Evolutionary conservation across 2,113 vertebrate species (phyloP), one percentile per base, ranked within the genome.

Genomic region (Anolis carolinensis): DNA sequence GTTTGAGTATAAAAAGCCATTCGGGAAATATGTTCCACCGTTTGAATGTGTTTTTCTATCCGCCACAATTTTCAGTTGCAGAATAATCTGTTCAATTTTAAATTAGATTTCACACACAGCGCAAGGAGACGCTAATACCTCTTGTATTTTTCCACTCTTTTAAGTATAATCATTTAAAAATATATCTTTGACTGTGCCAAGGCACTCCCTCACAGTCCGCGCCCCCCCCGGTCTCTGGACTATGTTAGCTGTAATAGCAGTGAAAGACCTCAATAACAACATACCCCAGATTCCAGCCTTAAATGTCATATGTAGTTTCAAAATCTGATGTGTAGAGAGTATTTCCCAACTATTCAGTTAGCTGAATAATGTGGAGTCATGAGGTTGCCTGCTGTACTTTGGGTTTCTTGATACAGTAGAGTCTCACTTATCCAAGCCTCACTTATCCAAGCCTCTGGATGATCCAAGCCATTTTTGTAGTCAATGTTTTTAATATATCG

Each of bases 311-410:
- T 0, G 0, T 5, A 11, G 1, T 27, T 34, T 2, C 25, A 63
- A 62, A 25, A 34, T 62, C 55, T 13, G 30, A 63, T 23, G 36
- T 0, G 68, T 36, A 2, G 21, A 86, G 83, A 84, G n/a, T 48
- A 2, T 74, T 87, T 55, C 39, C 13, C 72, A n/a, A 62, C 44
- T 67, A 68, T 16, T 39, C 44, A 76, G 63, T 27, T 4, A 27
- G 4, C 52, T 48, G 75, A 52, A 16, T 65, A 32, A 34, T 14
- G 18, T 1, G 44, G 44, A 7, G 48, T 62, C 30, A 36, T 48
- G 20, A 2, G 1, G 0, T 68, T 0, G 44, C 4, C 0, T 0
- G 5, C 44, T 72, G 6, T 1, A 0, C 30, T 68, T 52, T 67
- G 0, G 0, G 67, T 32, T 8, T 7, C 14, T 59, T 62, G 27